Evolutionary conservation across 2,113 vertebrate genomes (phyloP), one percentile per base, ranked within the genome.

Genomic region (Eurypyga helias): DNA sequence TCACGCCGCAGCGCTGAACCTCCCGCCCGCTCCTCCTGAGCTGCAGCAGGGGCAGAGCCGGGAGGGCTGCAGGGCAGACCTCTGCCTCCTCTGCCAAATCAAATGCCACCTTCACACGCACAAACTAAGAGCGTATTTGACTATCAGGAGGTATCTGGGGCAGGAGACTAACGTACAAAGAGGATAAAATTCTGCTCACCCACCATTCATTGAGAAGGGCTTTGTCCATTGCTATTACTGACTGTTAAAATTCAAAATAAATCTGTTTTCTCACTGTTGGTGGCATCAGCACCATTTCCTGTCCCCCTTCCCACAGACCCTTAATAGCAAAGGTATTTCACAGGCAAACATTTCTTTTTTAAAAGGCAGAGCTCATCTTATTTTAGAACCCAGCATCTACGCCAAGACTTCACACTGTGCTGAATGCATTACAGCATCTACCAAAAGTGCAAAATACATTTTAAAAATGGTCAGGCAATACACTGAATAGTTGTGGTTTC

Each of bases 371-470:
- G 71, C 77, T 71, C 49, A 91, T 92, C 86, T 96, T 95, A 94
- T 97, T 97, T 93, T 97, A 96, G 95, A 96, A 90, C 24, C 41
- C 62, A 83, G 61, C 34, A 92, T 86, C 85, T 77, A 94, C 57
- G 94, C 94, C 96, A 97, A 96, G 95, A 83, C 93, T 97, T 96
- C 95, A 96, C 94, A 87, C 87, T 96, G 94, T 92, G 90, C 95
- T 97, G 96, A 95, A 97, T 90, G 87, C 91, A 97, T 97, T 97
- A 88, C 95, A 96, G 92, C 87, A 97, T 92, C 75, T 41, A 71
- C 94, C 81, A 95, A 97, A 96, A 98, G 95, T 78, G 95, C 65
- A 89, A 97, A 98, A 97, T 86, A 73, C 85, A 49, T 88, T 97
- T 96, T 95, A 69, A 69, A 93, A 96, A 92, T n/a, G 46, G 60